Percentiles rank a stretch among this genome's conserved stretches.
These are phyloP conservation scores for Anarsia innoxiella DNA, from an alignment of 2,888 invertebrate species.

Conservation along the genomic window DNA sequence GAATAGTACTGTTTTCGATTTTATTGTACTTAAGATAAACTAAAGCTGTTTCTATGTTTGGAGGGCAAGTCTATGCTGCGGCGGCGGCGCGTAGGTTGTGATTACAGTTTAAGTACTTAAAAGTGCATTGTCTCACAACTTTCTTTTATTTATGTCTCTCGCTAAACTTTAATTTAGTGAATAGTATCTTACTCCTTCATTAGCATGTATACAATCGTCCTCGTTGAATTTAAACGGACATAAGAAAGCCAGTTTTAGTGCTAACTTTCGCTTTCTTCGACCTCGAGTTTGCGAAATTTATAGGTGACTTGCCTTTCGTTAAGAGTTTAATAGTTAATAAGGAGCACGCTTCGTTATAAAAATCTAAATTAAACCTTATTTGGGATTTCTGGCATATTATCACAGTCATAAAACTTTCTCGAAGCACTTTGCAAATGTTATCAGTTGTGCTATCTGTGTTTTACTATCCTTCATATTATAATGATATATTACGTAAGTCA, in stretches of 20 bases:
- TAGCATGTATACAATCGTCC: constrained; percentile 9
- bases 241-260: constrained; percentile 8
- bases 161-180: not conserved
- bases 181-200: constrained; percentile 1
- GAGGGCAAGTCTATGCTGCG: not conserved
- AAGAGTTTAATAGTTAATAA: constrained; percentile 4
- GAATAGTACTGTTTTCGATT: too few relatives aligned
- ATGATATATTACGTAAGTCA: constrained; percentile 3
- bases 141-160: constrained; percentile 1
- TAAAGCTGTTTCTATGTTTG: too few relatives aligned
- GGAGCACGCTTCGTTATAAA: too few relatives aligned
- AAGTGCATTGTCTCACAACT: constrained; percentile 3
- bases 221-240: constrained; percentile 1
- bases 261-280: constrained; percentile 5
- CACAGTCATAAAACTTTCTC: too few relatives aligned
- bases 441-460: too few relatives aligned
- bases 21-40: too few relatives aligned
- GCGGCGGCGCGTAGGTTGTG: too few relatives aligned
- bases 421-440: too few relatives aligned
- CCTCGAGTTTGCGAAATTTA: constrained; percentile 6
- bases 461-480: too few relatives aligned
- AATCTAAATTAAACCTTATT: too few relatives aligned
- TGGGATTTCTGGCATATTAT: too few relatives aligned
- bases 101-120: not conserved
- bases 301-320: constrained; percentile 3